Base-by-base conservation (phyloP, 2,888 invertebrate genomes). In the Marasmarcha lunaedactyla region DNA sequence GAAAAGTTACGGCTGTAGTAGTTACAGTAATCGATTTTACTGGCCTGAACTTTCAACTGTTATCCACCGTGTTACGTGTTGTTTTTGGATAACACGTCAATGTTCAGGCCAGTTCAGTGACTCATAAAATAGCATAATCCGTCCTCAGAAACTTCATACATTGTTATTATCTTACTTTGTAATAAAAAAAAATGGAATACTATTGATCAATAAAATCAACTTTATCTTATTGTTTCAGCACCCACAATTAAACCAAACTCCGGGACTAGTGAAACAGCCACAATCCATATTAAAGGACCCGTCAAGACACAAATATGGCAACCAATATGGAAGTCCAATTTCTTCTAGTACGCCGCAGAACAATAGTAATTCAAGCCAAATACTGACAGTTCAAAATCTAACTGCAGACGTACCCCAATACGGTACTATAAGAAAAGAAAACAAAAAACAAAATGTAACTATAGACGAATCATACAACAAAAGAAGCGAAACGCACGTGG, bases 251-350 rank as follows among this genome's bases (percentile, higher is more conserved):
- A 63, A 71, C 10, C 81, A 74, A 46, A 72, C 78, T 1, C 72
- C 71, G 2, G 45, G 50, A 4, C 54, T 63, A 1, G 64, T 72
- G 35, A 87, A 87, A 54, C 87, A 87, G 45, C 88, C 88, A 0
- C 88, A 87, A 49, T 85, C 87, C 15, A 88, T 88, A 46, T 72
- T 88, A 4, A 88, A 88, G 55, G 88, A 88, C 62, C 87, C 88
- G 2, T 87, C 87, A 41, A 72, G 87, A 26, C 86, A 85, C 57
- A 84, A 87, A 54, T 87, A 87, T 45, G 81, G 79, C 20, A 84
- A 74, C 48, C 84, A 84, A 33, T 85, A 86, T 45, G 81, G 76
- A 2, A 84, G 77, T 53, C 79, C 78, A 0, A 57, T 77, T 36
- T 79, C 78, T 1, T 63, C 73, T 10, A 78, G 72, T 56, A 77